These are phyloP conservation scores for Botia kubotai DNA, from an alignment of 2,797 vertebrate species.

Conservation along the genomic window DNA sequence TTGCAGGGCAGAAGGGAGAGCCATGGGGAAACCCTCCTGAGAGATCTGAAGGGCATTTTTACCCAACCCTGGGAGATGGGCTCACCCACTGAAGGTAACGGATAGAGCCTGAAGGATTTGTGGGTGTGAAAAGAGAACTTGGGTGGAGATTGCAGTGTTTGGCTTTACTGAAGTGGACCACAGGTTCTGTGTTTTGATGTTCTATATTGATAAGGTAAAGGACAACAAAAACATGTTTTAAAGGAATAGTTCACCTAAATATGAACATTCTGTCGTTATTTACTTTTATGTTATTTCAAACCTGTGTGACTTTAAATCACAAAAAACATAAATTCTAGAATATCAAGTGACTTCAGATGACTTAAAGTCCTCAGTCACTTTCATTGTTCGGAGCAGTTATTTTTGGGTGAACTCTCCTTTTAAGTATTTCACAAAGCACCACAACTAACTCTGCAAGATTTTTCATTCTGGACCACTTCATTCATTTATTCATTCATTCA, in stretches of 20 bases:
- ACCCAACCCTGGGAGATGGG: slow-evolving; percentile 80
- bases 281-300: too few relatives aligned
- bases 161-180: slow-evolving; percentile 25
- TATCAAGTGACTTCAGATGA: too few relatives aligned
- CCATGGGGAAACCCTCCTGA: slow-evolving; percentile 79
- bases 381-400: not conserved
- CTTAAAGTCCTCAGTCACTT: too few relatives aligned
- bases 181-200: slow-evolving; percentile 10
- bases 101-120: slow-evolving; percentile 56
- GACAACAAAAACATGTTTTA: not conserved
- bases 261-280: not conserved
- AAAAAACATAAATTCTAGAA: too few relatives aligned
- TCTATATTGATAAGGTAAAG: slow-evolving; percentile 17
- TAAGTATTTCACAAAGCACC: slow-evolving; percentile 34
- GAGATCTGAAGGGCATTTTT: slow-evolving; percentile 84
- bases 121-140: slow-evolving; percentile 7
- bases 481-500: too few relatives aligned
- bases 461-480: not conserved
- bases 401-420: slow-evolving; percentile 12
- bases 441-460: not conserved
- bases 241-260: not conserved
- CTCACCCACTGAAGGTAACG: slow-evolving; percentile 80
- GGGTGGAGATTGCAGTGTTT: slow-evolving; percentile 39
- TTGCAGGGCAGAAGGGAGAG: slow-evolving; percentile 75
- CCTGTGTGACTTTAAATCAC: too few relatives aligned